Evolutionary conservation across 2,797 vertebrate genomes (phyloP), one percentile per base, ranked within the genome.

Genomic region (Melanotaenia trifasciata): DNA sequence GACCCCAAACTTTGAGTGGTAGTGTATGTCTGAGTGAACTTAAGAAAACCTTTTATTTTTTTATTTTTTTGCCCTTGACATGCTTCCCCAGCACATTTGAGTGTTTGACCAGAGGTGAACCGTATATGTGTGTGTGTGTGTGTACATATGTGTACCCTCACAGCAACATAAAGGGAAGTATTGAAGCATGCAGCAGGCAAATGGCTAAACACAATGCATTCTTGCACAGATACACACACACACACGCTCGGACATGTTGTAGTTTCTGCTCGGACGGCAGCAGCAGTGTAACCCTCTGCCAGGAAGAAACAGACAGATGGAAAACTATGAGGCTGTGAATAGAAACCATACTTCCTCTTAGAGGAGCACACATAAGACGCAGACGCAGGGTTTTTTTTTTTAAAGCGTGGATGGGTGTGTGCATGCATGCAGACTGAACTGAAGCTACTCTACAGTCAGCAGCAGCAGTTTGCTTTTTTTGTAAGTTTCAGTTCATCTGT

Each of bases 61-160:
- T 50, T 22, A n/a, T 13, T 13, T 3, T 40, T 40, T 40, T 16
- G 6, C 16, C 18, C 18, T 47, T 60, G 4, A 20, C 60, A 67
- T 59, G 67, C 12, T 1, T 67, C 45, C 28, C 28, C 22, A 22
- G 14, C 5, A 13, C 24, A 22, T 24, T 53, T 3, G 3, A 12
- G 50, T 3, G 50, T 10, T 30, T 30, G 12, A 80, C 79, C 45
- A 79, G 76, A 89, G 83, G 87, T 86, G 67, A 81, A 81, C 76
- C 35, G n/a, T 7, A 33, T 12, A 3, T 45, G 28, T 63, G 12
- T 70, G 54, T 63, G 11, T 70, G 53, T 58, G 30, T 64, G 16
- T 28, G 33, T 47, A 20, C 63, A 24, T 67, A 57, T 72, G 35
- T 73, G 33, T 45, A 33, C 24, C 10, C 22, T 22, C 4, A 4